Evolutionary conservation across 2,113 vertebrate genomes (phyloP), one percentile per base, ranked within the genome.

Genomic region (Oryzias celebensis): DNA sequence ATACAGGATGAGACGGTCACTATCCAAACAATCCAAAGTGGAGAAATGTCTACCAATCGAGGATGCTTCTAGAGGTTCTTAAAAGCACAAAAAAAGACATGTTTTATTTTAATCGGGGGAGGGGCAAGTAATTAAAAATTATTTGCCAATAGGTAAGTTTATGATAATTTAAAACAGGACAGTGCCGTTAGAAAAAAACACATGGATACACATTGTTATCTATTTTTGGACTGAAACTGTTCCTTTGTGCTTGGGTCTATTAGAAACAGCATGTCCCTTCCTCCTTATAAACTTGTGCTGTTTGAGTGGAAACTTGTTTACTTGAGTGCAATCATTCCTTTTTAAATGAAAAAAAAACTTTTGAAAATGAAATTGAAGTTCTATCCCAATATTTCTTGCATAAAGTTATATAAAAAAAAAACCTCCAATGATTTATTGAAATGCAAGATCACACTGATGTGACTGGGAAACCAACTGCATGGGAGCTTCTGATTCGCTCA

Each of bases 361-460:
- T 13, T 54, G 46, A 45, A 65, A 17, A 59, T 48, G 26, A 42
- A 74, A 65, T n/a, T 46, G 1, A 15, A 43, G 64, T 78, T 60
- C 41, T 65, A 7, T 64, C 58, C 16, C 44, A 64, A 54, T 64
- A 45, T 28, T 18, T 36, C 10, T 50, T 50, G 16, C 12, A 12
- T 8, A 22, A 14, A 31, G 42, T 28, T 28, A 28, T 28, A 28
- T 6, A 28, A 42, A 31, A 6, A 45, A 42, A 31, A 6, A 45
- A 18, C 48, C 47, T 45, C 47, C 65, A 36, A 58, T 65, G 63
- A 59, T 76, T 3, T 7, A 44, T 52, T 61, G 22, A 41, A 72
- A 68, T 81, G 61, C 22, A 65, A 64, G 68, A 65, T 73, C 73
- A 58, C 54, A 73, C 51, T n/a, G 22, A 22, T 13, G 52, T 57